Base-by-base conservation (phyloP, 2,113 vertebrate genomes). In the Lamprotornis superbus region DNA sequence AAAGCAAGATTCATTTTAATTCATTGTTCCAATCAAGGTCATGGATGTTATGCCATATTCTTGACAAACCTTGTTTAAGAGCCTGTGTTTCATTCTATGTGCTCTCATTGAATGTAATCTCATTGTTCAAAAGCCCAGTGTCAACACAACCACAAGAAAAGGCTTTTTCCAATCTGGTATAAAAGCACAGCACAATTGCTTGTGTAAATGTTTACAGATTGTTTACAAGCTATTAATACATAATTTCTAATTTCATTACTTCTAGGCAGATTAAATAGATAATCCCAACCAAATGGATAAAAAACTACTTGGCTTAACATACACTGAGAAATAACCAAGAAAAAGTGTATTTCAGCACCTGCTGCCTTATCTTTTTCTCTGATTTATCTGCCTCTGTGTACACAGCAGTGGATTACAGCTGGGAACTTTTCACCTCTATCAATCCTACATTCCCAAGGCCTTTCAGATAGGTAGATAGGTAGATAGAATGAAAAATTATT, bases 1-100 rank as follows among this genome's bases (percentile, higher is more conserved):
- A 95, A 90, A 75, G 28, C 21, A 30, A 53, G 27, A 75, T 79
- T 90, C 12, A 53, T 94, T 96, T 93, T 92, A 79, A 78, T 91
- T 90, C 28, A 73, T 31, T 87, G 70, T 95, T 95, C 24, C 71
- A 92, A 47, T 49, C 65, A 42, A 90, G 31, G n/a, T n/a, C 39
- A 28, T 39, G 42, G n/a, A 52, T 39, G 25, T 85, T 90, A 79
- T 44, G 24, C 35, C 70, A 24, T 77, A 39, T 42, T 84, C 21
- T 77, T 91, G 11, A 53, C 46, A 89, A 63, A 90, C 27, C 33
- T 70, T 93, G 37, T 90, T 93, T 91, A 79, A 94, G 78, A 82
- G 17, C 21, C 18, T 24, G 1, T 91, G 64, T 68, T 92, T 61
- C 53, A 73, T 74, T 76, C 24, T 33, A 28, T 4, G 3, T 6